A percentile compares a stretch with the other conserved stretches of the same genome.
These are phyloP conservation scores for Tetrao urogallus DNA, from an alignment of 2,113 vertebrate species.

Conservation along the genomic window DNA sequence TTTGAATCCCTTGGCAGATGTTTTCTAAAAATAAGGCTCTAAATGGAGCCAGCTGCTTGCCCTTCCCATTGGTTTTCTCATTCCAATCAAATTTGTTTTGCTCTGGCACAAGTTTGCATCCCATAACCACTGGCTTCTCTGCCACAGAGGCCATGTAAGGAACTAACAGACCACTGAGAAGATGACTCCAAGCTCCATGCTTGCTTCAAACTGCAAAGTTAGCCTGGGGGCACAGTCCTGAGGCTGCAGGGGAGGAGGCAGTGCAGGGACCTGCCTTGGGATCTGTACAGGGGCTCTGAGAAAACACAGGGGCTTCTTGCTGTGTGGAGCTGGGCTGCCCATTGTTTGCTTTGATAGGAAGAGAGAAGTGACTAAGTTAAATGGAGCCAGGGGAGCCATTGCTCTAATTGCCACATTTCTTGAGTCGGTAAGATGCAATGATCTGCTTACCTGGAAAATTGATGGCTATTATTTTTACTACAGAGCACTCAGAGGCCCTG, in stretches of 20 bases:
- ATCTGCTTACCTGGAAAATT: not conserved
- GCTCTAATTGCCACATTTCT: not conserved
- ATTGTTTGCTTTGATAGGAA: not conserved
- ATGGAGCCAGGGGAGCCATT: not conserved
- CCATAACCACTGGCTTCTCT: not conserved
- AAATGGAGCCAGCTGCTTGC: not conserved
- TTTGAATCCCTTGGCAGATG: not conserved
- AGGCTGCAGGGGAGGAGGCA: not conserved
- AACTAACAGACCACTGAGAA: not conserved
- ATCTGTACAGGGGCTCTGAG: not conserved
- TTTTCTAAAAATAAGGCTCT: not conserved
- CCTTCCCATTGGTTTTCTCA: not conserved
- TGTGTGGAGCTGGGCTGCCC: not conserved
- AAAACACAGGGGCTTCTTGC: not conserved
- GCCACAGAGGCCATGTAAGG: not conserved
- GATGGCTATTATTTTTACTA: not conserved
- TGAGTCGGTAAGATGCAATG: not conserved
- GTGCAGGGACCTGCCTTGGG: not conserved
- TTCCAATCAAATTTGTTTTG: not conserved
- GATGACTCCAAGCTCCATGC: not conserved
- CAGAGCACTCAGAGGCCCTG: not conserved
- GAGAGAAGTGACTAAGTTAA: not conserved
- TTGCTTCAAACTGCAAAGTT: not conserved
- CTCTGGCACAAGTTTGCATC: not conserved
- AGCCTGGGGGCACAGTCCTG: not conserved